These are phyloP conservation scores for Aegithalos caudatus DNA, from an alignment of 2,113 vertebrate genomes.

Conservation along the genomic window DNA sequence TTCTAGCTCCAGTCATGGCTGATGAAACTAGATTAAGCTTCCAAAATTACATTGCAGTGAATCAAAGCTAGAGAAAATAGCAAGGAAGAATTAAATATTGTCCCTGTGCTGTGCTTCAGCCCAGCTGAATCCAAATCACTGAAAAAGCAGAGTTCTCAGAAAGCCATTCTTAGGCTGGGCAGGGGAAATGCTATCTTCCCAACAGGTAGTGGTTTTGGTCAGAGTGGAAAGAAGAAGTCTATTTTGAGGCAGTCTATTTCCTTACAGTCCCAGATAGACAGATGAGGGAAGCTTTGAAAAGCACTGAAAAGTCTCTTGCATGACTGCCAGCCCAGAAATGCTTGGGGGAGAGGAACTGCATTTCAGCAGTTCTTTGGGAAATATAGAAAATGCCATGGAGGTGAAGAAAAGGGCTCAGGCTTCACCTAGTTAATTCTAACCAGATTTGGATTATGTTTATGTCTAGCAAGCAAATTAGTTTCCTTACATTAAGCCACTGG, in stretches of 20 bases:
- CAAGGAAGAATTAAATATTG: constrained; percentile 31
- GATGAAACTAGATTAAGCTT: constrained; percentile 57
- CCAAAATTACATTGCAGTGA: constrained; percentile 44
- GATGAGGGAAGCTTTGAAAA: background rate
- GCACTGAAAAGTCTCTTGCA: background rate
- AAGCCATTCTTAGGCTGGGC: background rate
- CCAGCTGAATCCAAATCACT: constrained; percentile 3
- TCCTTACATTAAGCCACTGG: background rate
- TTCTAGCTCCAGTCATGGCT: constrained; percentile 44
- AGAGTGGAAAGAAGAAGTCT: background rate
- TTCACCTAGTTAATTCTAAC: constrained; percentile 2
- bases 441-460: background rate
- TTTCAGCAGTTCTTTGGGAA: background rate
- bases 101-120: background rate
- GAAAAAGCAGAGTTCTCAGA: background rate
- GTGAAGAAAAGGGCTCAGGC: constrained; percentile 3
- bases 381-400: background rate
- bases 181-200: background rate
- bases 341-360: background rate
- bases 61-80: constrained; percentile 46
- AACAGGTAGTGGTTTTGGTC: background rate
- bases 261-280: background rate
- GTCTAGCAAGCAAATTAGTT: constrained; percentile 5
- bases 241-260: constrained; percentile 6
- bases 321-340: background rate